A percentile compares a stretch with the other conserved stretches of the same genome.
These are phyloP conservation scores for Salvator merianae DNA, from an alignment of 2,113 vertebrate genomes.

Conservation along the genomic window DNA sequence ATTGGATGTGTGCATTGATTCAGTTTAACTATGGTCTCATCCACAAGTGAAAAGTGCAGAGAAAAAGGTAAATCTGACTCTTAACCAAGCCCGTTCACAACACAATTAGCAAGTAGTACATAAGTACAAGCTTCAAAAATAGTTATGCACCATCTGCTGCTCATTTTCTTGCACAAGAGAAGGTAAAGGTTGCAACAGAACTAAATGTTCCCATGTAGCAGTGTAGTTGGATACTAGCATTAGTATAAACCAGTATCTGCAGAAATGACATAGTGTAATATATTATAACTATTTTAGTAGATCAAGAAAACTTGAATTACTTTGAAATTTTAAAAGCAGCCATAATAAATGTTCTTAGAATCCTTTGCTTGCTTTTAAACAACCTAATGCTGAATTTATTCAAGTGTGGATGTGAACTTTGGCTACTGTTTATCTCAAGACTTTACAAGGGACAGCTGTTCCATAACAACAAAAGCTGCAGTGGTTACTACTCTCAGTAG, in stretches of 20 bases:
- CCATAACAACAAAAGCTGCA: no score
- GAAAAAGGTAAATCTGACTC: slow-evolving; percentile 50
- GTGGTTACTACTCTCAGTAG: neutral
- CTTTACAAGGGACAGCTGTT: no score
- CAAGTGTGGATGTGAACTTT: no score
- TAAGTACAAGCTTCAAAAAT: slow-evolving; percentile 74
- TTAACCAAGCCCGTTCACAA: slow-evolving; percentile 63
- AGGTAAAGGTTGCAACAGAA: slow-evolving; percentile 67
- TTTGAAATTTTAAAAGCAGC: neutral
- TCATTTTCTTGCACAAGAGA: slow-evolving; percentile 67
- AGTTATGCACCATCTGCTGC: slow-evolving; percentile 73
- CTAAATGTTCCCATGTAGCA: slow-evolving; percentile 56
- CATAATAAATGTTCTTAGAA: no score
- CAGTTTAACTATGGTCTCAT: neutral
- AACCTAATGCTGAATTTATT: no score
- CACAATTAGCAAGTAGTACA: slow-evolving; percentile 74
- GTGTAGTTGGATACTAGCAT: slow-evolving; percentile 59
- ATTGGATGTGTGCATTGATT: neutral
- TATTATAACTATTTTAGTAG: slow-evolving; percentile 5
- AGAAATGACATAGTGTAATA: slow-evolving; percentile 36
- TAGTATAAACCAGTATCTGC: slow-evolving; percentile 56
- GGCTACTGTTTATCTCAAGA: no score
- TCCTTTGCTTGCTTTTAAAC: no score
- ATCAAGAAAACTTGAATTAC: neutral
- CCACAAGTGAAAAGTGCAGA: slow-evolving; percentile 29